Base-by-base conservation (phyloP, 2,888 invertebrate genomes). In the Apamea epomidion region DNA sequence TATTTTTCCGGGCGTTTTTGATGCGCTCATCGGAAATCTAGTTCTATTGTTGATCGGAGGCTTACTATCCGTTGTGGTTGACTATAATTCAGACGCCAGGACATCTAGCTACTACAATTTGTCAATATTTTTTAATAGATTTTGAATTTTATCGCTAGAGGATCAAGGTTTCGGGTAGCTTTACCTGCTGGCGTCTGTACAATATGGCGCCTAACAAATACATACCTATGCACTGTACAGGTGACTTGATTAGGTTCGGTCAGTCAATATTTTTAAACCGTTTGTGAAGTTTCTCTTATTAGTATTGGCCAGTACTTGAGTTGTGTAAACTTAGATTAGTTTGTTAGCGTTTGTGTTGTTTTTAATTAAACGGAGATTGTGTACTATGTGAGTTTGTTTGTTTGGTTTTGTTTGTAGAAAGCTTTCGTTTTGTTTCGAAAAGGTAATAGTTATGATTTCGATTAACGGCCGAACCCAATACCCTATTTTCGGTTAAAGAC, bases 231-330 rank as follows among this genome's bases (percentile, higher is more conserved):
- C 6, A 42, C 12, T 32, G 68, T 32, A 68, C 62, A 75, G 60
- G 65, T 71, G 60, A 74, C 37, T 75, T 87, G 76, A 87, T 87
- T 83, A 80, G 62, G 29, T 77, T 42, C 37, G 7, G 25, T 75
- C 72, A 69, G 87, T 84, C 78, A 87, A 87, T 82, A 87, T 81
- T 80, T 78, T 80, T 69, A 71, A 80, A 69, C 45, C 45, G 21
- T 74, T 78, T 67, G 29, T 45, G 58, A 64, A 74, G 74, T 85
- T 76, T 76, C 65, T 81, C 60, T 68, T 74, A 73, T 81, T 81
- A 71, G 64, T 86, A 78, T 81, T 81, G 70, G 74, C 51, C 12
- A 7, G 65, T 72, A 69, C 72, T 86, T 78, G 42, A 77, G 48
- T 64, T 75, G 67, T 67, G 65, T 67, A 64, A 81, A 87, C 73